Conservation (phyloP, 2,113 vertebrate species). For the Malaclemys terrapin region DNA sequence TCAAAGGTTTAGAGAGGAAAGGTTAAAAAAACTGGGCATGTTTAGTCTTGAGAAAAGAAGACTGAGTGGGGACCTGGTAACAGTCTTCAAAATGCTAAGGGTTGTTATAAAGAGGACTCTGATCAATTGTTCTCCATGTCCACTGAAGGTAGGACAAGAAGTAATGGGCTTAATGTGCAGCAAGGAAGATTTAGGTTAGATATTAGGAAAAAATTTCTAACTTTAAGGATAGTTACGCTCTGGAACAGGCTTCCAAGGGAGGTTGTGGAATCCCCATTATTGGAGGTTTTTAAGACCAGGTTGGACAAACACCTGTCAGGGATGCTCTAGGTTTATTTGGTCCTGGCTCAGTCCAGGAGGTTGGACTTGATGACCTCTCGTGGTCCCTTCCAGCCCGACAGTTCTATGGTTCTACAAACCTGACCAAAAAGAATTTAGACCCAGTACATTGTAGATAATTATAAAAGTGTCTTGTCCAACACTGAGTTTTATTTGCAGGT, state of each 20-base stretch:
- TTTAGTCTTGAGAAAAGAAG: background rate
- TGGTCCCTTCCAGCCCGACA: background rate
- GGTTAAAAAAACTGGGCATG: background rate
- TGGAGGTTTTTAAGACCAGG: background rate
- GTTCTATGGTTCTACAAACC: background rate
- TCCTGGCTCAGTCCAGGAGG: background rate
- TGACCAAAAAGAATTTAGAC: background rate
- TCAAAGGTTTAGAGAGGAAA: background rate
- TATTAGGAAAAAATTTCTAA: background rate
- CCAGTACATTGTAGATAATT: background rate
- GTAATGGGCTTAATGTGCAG: background rate
- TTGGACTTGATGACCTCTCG: background rate
- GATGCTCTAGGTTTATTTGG: background rate
- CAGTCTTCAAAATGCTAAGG: background rate
- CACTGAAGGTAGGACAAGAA: background rate
- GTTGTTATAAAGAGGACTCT: background rate
- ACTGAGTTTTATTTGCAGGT: background rate
- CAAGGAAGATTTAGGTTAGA: background rate
- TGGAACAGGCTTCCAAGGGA: background rate
- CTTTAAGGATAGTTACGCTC: background rate
- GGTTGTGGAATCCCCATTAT: background rate
- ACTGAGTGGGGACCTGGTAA: background rate
- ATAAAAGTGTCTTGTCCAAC: background rate
- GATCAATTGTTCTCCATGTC: background rate
- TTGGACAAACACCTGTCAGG: background rate